Evolutionary conservation across 2,888 invertebrate species (phyloP).

Genomic region (Nysson spinosus): DNA sequence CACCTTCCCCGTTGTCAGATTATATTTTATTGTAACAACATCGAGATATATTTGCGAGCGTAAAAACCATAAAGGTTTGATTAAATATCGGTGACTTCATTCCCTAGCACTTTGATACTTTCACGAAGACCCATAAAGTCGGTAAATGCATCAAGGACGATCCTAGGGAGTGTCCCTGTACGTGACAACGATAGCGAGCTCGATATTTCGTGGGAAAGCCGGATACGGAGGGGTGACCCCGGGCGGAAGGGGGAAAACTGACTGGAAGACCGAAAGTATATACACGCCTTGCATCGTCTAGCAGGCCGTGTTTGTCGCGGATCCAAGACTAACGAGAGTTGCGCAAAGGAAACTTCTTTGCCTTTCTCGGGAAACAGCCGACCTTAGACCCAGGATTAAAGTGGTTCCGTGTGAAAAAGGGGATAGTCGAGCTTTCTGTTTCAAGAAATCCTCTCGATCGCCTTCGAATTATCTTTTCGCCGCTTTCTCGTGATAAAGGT

Average conservation of each 20-base stretch:
- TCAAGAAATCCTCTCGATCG: slow-evolving; percentile 26
- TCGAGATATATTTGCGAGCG: too few species aligned
- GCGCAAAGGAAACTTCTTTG: slow-evolving; percentile 47
- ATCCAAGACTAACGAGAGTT: slow-evolving; percentile 51
- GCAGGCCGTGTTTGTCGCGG: slow-evolving; percentile 29
- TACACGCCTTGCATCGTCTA: slow-evolving; percentile 12
- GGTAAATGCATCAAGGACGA: slow-evolving; percentile 8
- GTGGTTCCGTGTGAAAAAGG: slow-evolving; percentile 34
- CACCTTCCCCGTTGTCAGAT: too few species aligned
- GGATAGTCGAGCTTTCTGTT: slow-evolving; percentile 28
- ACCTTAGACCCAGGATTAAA: slow-evolving; percentile 43
- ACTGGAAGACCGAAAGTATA: slow-evolving; percentile 33
- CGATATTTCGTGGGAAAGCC: slow-evolving; percentile 41
- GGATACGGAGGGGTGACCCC: slow-evolving; percentile 25
- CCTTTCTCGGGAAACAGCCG: slow-evolving; percentile 33
- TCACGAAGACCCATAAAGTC: slow-evolving; percentile 5
- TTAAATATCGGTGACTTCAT: too few species aligned
- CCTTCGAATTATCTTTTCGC: slow-evolving; percentile 27
- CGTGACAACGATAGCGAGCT: slow-evolving; percentile 18
- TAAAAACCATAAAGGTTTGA: too few species aligned
- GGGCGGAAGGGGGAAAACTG: slow-evolving; percentile 2
- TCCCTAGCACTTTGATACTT: not conserved
- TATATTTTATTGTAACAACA: too few species aligned
- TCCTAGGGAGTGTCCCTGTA: slow-evolving; percentile 13
- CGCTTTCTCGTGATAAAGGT: slow-evolving; percentile 1